Base-by-base conservation (phyloP, 1,140 invertebrate genomes). In the Portunus trituberculatus region DNA sequence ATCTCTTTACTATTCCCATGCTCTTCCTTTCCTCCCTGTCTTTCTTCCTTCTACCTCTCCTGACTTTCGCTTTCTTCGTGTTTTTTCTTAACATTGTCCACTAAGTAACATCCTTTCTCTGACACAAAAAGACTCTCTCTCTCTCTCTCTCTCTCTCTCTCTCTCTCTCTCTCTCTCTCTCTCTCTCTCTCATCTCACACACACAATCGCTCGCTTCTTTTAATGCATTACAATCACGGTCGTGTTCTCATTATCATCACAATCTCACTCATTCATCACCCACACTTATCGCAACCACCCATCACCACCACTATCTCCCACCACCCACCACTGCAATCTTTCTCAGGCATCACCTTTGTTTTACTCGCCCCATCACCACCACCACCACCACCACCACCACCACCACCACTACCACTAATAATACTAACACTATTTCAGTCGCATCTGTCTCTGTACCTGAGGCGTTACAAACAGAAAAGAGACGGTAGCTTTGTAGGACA, bases 241-340 rank as follows among this genome's bases (percentile, higher is more conserved):
- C 67, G n/a, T 76, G 67, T 7, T 76, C 67, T 7, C 67, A n/a
- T n/a, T 76, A 76, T 76, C 67, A n/a, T 76, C 67, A 76, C 67
- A 25, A 76, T 76, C 67, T 76, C 25, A n/a, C 67, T 7, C 67
- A 76, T 76, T 76, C 16, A n/a, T 76, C 67, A 76, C 67, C 67
- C 39, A 39, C 39, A 25, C 67, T 76, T 76, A 76, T 76, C 67
- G 6, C 67, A 7, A n/a, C 25, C 67, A 76, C 67, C 20, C 67
- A 76, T n/a, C 67, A 76, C 67, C 67, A n/a, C 67, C 67, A n/a
- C n/a, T 76, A 76, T 76, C 67, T 76, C 25, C 67, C 67, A n/a
- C n/a, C 67, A 76, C n/a, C 67, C 20, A 25, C 67, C n/a, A 76
- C n/a, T 76, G 67, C 16, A 76, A 25, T 76, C 67, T 76, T 20